Evolutionary conservation across 2,113 vertebrate genomes (phyloP), one percentile per base, ranked within the genome.

Genomic region (Scytalopus superciliaris): DNA sequence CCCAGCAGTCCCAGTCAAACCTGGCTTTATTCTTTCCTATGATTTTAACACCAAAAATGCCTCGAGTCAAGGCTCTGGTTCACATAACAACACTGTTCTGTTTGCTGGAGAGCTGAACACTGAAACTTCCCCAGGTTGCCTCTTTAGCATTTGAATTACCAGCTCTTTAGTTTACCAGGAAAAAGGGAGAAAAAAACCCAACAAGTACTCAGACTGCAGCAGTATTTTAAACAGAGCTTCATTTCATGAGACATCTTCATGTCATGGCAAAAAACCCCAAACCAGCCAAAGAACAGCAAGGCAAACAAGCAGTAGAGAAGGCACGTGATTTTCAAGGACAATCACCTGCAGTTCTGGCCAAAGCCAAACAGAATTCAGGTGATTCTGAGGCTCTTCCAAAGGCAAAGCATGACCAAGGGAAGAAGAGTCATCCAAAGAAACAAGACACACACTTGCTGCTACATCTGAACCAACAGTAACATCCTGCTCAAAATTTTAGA

Each of bases 101-200:
- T 52, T 66, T 70, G 78, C 73, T 87, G 40, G 83, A 84, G 76
- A 87, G 77, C 57, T 89, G 2, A 87, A n/a, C 30, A 21, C 5
- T 25, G 40, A 95, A 90, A 52, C 88, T 84, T 90, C 73, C 88
- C 90, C 77, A 87, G 83, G 88, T 52, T 94, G 84, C 90, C 92
- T 95, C 82, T 94, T 80, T 30, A 75, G 66, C 10, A 62, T 57
- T 86, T 84, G 31, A 90, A 84, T 83, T 62, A 74, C n/a, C 77
- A 89, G 57, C 82, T 73, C 42, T 82, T 91, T 45, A 67, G 40
- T 63, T 85, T 67, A 77, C 45, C 89, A 47, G 50, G 60, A 62
- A 62, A 90, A 92, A 50, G 6, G 30, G 12, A 57, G 19, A 57
- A 63, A 78, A 82, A 9, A 60, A 60, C 28, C 0, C 63, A 83